These are phyloP conservation scores for Pachyuromys duprasi DNA, from an alignment of 2,797 vertebrate genomes.

Conservation along the genomic window DNA sequence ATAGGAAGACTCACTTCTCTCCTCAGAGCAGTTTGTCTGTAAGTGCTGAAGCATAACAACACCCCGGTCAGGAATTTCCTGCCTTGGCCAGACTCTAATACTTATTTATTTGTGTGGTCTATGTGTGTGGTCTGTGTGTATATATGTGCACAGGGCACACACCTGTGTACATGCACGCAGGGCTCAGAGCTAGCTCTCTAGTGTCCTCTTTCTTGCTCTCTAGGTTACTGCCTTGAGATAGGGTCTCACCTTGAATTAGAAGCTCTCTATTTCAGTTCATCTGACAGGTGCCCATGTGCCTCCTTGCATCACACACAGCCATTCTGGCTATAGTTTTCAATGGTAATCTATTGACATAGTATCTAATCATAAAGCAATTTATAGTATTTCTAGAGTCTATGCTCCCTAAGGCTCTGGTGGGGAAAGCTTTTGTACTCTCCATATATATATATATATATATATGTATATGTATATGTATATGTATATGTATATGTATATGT, in stretches of 20 bases:
- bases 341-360: background rate
- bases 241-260: background rate
- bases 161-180: background rate
- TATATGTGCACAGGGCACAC: background rate
- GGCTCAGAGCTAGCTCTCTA: background rate
- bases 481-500: too few relatives aligned
- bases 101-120: background rate
- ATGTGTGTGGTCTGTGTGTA: background rate
- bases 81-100: background rate
- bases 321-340: background rate
- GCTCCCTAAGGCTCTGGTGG: background rate
- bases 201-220: background rate
- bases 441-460: background rate
- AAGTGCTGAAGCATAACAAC: background rate
- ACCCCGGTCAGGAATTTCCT: background rate
- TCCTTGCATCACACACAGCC: background rate
- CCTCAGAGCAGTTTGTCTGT: background rate
- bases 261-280: background rate
- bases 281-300: too few relatives aligned
- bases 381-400: background rate
- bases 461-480: too few relatives aligned
- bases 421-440: background rate
- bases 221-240: background rate
- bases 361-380: background rate
- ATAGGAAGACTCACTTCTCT: background rate